A percentile compares a stretch with the other conserved stretches of the same genome.
Conservation (phyloP, 2,888 invertebrate genomes). For the Neria commutata region DNA sequence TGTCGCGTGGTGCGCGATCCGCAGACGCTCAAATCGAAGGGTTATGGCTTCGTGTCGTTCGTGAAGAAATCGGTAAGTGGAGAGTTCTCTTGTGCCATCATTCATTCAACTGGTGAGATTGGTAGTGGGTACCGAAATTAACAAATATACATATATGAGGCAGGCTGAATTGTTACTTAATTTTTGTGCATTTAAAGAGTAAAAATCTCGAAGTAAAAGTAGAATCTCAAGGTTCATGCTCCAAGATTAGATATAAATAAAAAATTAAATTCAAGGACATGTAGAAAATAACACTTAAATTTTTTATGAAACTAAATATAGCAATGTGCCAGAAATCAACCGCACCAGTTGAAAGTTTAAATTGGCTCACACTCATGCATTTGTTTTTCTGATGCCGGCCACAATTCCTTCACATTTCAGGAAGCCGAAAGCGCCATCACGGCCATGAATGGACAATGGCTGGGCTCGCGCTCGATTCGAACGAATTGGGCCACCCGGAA, state of each 20-base stretch:
- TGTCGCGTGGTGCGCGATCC: slow-evolving; percentile 98
- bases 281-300: not conserved
- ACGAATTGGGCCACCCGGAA: slow-evolving; percentile 99
- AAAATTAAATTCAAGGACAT: not conserved
- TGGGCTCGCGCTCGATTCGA: slow-evolving; percentile 95
- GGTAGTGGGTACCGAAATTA: too few species aligned
- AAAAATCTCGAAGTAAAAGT: too few species aligned
- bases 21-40: slow-evolving; percentile 98
- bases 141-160: too few species aligned
- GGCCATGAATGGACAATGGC: slow-evolving; percentile 99
- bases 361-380: too few species aligned
- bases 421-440: slow-evolving; percentile 98
- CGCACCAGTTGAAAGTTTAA: too few species aligned
- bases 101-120: too few species aligned
- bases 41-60: slow-evolving; percentile 99
- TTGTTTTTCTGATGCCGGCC: too few species aligned
- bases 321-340: not conserved
- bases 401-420: slow-evolving; percentile 65
- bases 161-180: slow-evolving; percentile 6
- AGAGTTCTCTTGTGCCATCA: too few species aligned
- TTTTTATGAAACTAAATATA: not conserved
- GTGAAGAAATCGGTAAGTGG: slow-evolving; percentile 94
- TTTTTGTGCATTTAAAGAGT: slow-evolving; percentile 22
- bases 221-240: too few species aligned
- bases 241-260: too few species aligned